These are phyloP conservation scores for Corvus moneduloides DNA, from an alignment of 2,113 vertebrate species.

Conservation along the genomic window DNA sequence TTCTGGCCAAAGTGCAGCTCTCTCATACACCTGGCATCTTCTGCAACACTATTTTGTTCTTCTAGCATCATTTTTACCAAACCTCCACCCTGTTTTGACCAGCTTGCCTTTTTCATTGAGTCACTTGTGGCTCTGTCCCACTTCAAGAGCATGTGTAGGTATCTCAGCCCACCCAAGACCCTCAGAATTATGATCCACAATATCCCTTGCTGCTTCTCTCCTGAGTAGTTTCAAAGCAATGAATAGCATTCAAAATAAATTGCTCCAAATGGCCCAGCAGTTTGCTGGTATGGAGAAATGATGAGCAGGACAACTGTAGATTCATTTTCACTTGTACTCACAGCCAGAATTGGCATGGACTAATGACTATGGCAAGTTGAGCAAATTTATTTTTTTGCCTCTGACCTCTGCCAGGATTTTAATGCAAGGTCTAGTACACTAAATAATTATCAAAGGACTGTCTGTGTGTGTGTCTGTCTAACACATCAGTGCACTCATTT, in stretches of 20 bases:
- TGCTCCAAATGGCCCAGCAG: not conserved
- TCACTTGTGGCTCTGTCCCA: not conserved
- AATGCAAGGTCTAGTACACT: not conserved
- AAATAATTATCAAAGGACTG: not conserved
- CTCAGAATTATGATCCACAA: not conserved
- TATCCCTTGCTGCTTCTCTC: not conserved
- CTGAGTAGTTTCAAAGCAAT: not conserved
- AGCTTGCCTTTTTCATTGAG: not conserved
- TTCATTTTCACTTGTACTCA: conserved; percentile 19
- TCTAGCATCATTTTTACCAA: not conserved
- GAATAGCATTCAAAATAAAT: conserved; percentile 3
- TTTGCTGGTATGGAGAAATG: conserved; percentile 34
- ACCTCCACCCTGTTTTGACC: not conserved
- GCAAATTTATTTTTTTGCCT: conserved; percentile 20
- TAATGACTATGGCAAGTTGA: not conserved
- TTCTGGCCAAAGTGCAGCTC: not conserved
- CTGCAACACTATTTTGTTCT: not conserved
- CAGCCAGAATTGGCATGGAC: conserved; percentile 12
- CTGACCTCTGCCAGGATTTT: conserved; percentile 45
- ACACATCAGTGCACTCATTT: not conserved
- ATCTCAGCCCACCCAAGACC: not conserved
- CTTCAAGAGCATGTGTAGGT: not conserved
- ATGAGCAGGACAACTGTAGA: conserved; percentile 3
- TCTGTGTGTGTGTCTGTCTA: accelerated
- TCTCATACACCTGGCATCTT: not conserved